phyloP scores from a whole-genome alignment of 2,888 invertebrate genomes.

The Sussaba pulchella region DNA sequence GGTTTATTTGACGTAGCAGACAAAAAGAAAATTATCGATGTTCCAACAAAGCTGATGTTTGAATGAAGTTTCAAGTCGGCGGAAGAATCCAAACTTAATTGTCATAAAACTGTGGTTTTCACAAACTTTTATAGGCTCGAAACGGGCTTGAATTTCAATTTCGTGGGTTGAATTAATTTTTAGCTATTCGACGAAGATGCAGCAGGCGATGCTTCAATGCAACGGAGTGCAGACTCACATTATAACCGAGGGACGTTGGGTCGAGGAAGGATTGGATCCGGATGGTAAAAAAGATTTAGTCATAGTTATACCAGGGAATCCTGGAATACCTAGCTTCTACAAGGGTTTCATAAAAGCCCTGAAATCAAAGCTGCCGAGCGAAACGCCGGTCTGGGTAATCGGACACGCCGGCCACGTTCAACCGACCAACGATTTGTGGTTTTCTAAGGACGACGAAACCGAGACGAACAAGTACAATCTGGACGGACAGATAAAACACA shows the following conservation, averaged over 20 bases:
- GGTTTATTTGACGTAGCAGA: too few species aligned
- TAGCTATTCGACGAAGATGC: slow-evolving; percentile 79
- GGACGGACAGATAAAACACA: slow-evolving; percentile 92
- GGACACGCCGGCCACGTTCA: slow-evolving; percentile 94
- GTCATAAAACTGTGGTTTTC: too few species aligned
- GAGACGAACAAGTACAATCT: slow-evolving; percentile 88
- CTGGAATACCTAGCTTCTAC: slow-evolving; percentile 94
- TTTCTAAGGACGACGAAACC: slow-evolving; percentile 72
- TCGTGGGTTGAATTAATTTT: too few species aligned
- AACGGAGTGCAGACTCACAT: slow-evolving; percentile 90
- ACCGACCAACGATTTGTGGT: slow-evolving; percentile 85
- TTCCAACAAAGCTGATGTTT: too few species aligned
- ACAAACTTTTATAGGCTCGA: too few species aligned
- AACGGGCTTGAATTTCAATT: too few species aligned
- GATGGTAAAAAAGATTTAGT: slow-evolving; percentile 87
- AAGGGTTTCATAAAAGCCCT: slow-evolving; percentile 89
- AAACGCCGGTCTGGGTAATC: slow-evolving; percentile 92
- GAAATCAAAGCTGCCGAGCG: slow-evolving; percentile 86
- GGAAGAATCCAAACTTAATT: too few species aligned
- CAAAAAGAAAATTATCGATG: too few species aligned
- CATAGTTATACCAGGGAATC: slow-evolving; percentile 94
- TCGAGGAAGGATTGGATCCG: slow-evolving; percentile 87
- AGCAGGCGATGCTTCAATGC: slow-evolving; percentile 85
- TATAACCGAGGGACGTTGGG: slow-evolving; percentile 89
- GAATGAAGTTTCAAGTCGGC: too few species aligned